phyloP scores from a whole-genome alignment of 1,140 invertebrate genomes.

The Tribolium madens region DNA sequence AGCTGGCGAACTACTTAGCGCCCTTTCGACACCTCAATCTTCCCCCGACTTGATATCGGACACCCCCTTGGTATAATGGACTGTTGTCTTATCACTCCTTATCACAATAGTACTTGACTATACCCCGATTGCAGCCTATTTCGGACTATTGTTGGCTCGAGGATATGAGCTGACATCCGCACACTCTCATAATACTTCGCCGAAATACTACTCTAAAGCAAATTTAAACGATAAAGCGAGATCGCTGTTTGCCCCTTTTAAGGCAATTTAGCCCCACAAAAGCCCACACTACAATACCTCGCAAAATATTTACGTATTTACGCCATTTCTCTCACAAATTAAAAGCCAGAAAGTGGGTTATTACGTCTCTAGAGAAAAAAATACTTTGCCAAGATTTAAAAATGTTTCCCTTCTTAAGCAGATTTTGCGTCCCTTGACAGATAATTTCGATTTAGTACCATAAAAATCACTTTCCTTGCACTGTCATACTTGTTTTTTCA shows the following conservation, averaged over 20 bases:
- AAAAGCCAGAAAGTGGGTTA: too few relatives aligned
- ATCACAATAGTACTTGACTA: conserved; percentile 52
- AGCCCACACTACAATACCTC: not conserved
- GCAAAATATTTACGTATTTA: not conserved
- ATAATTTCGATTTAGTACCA: too few relatives aligned
- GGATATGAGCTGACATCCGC: conserved; percentile 42
- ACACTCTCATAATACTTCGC: conserved; percentile 16
- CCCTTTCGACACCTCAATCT: conserved; percentile 43
- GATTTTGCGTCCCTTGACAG: too few relatives aligned
- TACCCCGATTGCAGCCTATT: conserved; percentile 43
- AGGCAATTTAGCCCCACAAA: not conserved
- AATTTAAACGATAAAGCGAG: conserved; percentile 30
- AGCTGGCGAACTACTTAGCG: conserved; percentile 46
- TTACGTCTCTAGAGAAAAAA: too few relatives aligned
- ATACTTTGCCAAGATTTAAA: too few relatives aligned
- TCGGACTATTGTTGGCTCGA: conserved; percentile 32
- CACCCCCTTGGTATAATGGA: conserved; percentile 49
- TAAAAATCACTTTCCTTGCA: too few relatives aligned
- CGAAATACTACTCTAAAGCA: conserved; percentile 5
- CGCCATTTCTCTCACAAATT: too few relatives aligned
- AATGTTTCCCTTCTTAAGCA: too few relatives aligned
- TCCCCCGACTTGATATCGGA: conserved; percentile 41
- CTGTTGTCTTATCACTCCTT: conserved; percentile 52
- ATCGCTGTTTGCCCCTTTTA: conserved; percentile 3
- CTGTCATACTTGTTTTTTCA: too few relatives aligned